phyloP scores from a whole-genome alignment of 2,797 vertebrate genomes.

The Paguma larvata region DNA sequence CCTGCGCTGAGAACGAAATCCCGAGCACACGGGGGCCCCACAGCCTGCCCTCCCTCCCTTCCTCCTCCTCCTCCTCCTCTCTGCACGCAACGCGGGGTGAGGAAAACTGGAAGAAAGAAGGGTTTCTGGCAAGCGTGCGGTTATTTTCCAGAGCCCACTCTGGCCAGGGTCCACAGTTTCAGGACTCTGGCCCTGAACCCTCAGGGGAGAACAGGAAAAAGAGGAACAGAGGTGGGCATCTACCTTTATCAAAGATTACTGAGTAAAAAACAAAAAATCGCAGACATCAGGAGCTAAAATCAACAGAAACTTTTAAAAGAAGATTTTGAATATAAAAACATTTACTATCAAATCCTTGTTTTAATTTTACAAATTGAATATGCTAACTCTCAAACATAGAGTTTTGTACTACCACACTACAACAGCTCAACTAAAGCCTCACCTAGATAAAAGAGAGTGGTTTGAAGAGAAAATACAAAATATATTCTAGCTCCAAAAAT shows the following conservation, averaged over 20 bases:
- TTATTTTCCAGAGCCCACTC: not conserved
- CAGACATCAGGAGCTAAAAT: not conserved
- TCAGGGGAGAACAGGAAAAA: not conserved
- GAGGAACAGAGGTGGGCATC: not conserved
- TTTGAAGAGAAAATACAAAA: not conserved
- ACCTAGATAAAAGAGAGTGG: not conserved
- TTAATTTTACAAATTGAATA: not conserved
- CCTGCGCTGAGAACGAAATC: not conserved
- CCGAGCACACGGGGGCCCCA: not conserved
- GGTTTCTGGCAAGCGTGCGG: not conserved
- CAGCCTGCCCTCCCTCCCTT: not conserved
- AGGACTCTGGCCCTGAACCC: not conserved
- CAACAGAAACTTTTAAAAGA: constrained; percentile 25
- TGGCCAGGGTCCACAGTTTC: not conserved
- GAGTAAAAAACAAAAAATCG: not conserved
- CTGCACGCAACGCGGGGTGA: accelerated
- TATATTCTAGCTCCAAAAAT: not conserved
- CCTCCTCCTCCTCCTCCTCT: too few species aligned
- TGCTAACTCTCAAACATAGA: not conserved
- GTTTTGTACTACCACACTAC: not conserved
- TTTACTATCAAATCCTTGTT: not conserved
- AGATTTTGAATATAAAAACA: not conserved
- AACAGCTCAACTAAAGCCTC: not conserved
- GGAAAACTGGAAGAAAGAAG: not conserved
- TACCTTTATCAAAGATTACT: not conserved